Evolutionary conservation across 1,140 invertebrate genomes (phyloP), one percentile per base, ranked within the genome.

Genomic region (Penaeus vannamei): DNA sequence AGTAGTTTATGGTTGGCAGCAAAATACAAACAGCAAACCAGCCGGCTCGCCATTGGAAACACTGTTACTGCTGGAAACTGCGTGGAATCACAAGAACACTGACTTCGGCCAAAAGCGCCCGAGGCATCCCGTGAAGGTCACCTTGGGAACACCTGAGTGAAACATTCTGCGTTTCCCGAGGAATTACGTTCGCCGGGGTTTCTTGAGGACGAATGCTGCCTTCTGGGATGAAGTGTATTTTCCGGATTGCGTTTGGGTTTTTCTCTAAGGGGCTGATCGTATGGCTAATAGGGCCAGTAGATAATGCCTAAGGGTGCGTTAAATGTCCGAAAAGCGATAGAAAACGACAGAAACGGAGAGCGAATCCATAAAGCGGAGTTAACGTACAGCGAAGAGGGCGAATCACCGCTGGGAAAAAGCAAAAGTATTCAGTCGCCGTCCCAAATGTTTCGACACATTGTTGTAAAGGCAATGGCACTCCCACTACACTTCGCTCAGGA

Each of bases 61-160:
- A 85, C 84, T 85, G 84, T 85, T 85, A 76, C 84, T 85, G 84
- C 84, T 85, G 84, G 46, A 85, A 85, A 85, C 84, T 85, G 84
- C n/a, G 62, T 62, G 86, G 86, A 87, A 87, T 87, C 86, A 81
- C 79, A 87, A 87, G 86, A 87, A 87, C 86, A 87, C 86, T 87
- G 86, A 87, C 86, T 87, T 87, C 86, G 86, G 72, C 86, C 86
- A 87, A 42, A 82, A 81, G 61, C 77, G 77, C 85, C 62, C 77
- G 77, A 82, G 86, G 86, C 61, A 32, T 22, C n/a, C 76, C 86
- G 61, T 87, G 86, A 87, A 87, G 85, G 85, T 87, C 79, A 87
- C 86, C 86, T 87, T 87, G 86, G 61, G 62, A 59, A 87, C 61
- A 53, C 29, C 61, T 61, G 86, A 87, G 64, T 79, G 86, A 87